Conservation (phyloP, 2,113 vertebrate genomes). For the Oceanites oceanicus region DNA sequence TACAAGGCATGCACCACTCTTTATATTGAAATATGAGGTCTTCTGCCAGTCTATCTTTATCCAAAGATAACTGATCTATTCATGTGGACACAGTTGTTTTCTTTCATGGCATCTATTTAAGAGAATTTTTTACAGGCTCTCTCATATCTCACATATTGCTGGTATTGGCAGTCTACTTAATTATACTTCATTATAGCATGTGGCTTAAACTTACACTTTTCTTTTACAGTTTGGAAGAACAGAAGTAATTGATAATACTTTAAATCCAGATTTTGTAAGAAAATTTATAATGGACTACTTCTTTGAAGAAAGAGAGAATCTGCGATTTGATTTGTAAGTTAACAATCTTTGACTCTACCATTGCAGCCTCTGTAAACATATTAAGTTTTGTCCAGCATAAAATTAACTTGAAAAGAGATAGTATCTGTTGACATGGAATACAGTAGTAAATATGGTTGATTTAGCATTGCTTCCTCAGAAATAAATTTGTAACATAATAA, state of each 20-base stretch:
- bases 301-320: conserved; percentile 96
- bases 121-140: neutral
- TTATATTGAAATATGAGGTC: neutral
- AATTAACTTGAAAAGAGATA: neutral
- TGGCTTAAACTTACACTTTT: conserved; percentile 7
- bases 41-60: neutral
- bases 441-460: neutral
- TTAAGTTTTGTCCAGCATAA: neutral
- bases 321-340: conserved; percentile 97
- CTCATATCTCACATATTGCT: neutral
- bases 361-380: neutral
- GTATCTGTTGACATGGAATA: neutral
- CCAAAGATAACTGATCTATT: neutral
- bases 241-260: conserved; percentile 97
- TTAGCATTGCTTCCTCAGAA: neutral
- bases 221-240: conserved; percentile 91
- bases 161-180: neutral
- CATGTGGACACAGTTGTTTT: neutral
- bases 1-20: neutral
- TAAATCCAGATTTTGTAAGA: conserved; percentile 97
- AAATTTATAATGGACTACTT: conserved; percentile 99
- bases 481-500: neutral
- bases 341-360: neutral
- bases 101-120: neutral
- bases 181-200: neutral